These are phyloP conservation scores for Sander lucioperca DNA, from an alignment of 2,113 vertebrate genomes.

Conservation along the genomic window DNA sequence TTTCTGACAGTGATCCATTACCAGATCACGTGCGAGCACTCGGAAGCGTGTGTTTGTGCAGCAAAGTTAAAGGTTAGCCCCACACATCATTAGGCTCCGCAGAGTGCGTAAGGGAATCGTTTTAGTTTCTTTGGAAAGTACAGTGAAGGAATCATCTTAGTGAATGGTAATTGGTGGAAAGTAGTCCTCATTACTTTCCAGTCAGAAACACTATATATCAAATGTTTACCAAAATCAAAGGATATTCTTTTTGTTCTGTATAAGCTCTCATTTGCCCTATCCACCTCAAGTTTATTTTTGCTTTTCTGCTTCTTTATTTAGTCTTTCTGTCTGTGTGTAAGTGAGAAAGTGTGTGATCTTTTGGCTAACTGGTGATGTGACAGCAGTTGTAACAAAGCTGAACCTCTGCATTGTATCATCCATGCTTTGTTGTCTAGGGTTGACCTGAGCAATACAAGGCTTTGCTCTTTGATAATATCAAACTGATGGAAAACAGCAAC, in stretches of 20 bases:
- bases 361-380: slow-evolving; percentile 11
- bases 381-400: slow-evolving; percentile 21
- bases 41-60: not conserved
- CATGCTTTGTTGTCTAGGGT: slow-evolving; percentile 17
- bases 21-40: not conserved
- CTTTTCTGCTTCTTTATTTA: not conserved
- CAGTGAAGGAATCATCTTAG: slow-evolving; percentile 21
- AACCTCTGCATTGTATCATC: slow-evolving; percentile 18
- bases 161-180: slow-evolving; percentile 16
- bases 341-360: not conserved
- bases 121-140: slow-evolving; percentile 46
- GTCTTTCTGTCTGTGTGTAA: slow-evolving; percentile 6
- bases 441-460: slow-evolving; percentile 26
- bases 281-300: not conserved
- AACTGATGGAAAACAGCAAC: slow-evolving; percentile 49
- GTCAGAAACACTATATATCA: not conserved
- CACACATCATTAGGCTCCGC: slow-evolving; percentile 14
- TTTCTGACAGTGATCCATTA: slow-evolving; percentile 44
- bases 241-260: not conserved
- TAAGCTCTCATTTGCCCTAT: not conserved
- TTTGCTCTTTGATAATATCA: slow-evolving; percentile 34
- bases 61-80: slow-evolving; percentile 28
- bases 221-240: slow-evolving; percentile 33
- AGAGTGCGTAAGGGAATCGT: slow-evolving; percentile 14
- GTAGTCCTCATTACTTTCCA: slow-evolving; percentile 1